A percentile compares a stretch with the other conserved stretches of the same genome.
Evolutionary conservation across 2,113 vertebrate species (phyloP).

Genomic region (Hippotragus niger): DNA sequence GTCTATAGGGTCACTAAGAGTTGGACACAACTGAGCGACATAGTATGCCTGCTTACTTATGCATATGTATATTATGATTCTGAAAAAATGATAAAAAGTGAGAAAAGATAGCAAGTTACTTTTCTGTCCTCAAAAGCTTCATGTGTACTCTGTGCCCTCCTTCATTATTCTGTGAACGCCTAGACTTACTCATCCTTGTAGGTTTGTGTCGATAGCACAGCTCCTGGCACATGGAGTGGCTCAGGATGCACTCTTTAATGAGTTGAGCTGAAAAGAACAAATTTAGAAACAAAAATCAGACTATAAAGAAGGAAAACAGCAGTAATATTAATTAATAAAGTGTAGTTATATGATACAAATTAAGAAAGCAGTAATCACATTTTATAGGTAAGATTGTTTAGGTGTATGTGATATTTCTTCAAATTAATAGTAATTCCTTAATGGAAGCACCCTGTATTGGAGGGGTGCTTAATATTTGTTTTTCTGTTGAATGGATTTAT

Average conservation of each 20-base stretch:
- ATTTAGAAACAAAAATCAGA: background rate
- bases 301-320: too few species aligned
- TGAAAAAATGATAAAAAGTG: background rate
- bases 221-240: too few species aligned
- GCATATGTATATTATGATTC: background rate
- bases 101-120: background rate
- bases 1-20: background rate
- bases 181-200: background rate
- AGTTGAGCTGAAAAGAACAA: background rate
- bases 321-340: background rate
- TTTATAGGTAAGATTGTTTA: background rate
- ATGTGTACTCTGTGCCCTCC: background rate
- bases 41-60: background rate
- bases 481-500: background rate
- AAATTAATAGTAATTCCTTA: background rate
- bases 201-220: rapidly evolving
- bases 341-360: background rate
- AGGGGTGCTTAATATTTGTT: too few species aligned
- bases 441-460: background rate
- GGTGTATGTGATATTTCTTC: background rate
- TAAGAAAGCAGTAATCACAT: background rate
- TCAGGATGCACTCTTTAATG: background rate
- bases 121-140: background rate
- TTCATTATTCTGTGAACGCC: background rate
- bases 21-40: background rate